phyloP scores from a whole-genome alignment of 2,113 vertebrate genomes.

The Falcunculus frontatus region DNA sequence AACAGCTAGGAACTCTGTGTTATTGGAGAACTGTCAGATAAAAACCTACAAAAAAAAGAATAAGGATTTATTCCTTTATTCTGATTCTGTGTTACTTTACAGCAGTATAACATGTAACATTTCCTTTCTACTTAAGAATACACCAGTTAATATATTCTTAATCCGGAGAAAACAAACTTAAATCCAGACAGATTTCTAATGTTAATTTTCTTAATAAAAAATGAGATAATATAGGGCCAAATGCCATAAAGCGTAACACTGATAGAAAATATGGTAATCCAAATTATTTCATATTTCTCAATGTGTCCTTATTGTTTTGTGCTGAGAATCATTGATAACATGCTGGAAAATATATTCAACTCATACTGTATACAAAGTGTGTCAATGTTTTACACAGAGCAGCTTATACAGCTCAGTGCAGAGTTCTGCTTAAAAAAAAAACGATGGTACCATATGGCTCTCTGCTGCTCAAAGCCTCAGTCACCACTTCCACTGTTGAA shows the following conservation, averaged over 20 bases:
- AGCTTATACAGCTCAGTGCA: background rate
- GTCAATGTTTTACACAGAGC: background rate
- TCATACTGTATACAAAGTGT: background rate
- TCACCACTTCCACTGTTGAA: background rate
- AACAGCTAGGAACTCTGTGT: background rate
- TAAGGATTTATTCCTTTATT: background rate
- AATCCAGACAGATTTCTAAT: background rate
- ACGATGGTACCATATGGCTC: background rate
- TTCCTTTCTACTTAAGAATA: background rate
- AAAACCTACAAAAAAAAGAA: background rate
- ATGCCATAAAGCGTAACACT: background rate
- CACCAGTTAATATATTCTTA: background rate
- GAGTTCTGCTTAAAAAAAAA: background rate
- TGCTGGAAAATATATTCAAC: background rate
- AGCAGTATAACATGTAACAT: background rate
- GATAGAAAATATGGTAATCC: background rate
- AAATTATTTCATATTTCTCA: background rate
- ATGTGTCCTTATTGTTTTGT: background rate
- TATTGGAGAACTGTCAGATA: background rate
- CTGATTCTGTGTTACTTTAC: background rate
- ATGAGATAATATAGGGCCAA: background rate
- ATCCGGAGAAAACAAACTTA: background rate
- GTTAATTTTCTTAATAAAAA: background rate
- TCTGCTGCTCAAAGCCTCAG: background rate
- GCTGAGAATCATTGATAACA: background rate